phyloP scores from a whole-genome alignment of 2,888 invertebrate genomes.

The Yponomeuta evonymella region DNA sequence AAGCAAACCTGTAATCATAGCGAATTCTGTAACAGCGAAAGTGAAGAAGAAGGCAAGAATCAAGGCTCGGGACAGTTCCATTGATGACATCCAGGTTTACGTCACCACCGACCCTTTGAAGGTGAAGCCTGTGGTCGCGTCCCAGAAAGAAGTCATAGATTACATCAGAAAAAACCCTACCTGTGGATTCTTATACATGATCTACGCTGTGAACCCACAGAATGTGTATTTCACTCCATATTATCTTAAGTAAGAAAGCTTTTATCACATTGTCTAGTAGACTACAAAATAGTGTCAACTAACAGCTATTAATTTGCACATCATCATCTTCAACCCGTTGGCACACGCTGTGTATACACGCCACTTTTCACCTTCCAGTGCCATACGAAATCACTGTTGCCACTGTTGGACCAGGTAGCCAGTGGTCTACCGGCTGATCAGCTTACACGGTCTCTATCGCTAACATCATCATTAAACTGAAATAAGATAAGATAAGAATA shows the following conservation, averaged over 20 bases:
- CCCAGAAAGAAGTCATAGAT: slow-evolving; percentile 61
- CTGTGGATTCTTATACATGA: slow-evolving; percentile 85
- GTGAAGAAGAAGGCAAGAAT: slow-evolving; percentile 43
- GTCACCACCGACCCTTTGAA: slow-evolving; percentile 48
- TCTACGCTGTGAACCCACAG: slow-evolving; percentile 82
- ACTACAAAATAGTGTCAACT: no score
- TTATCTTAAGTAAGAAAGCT: slow-evolving; percentile 82
- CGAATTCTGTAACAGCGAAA: slow-evolving; percentile 14
- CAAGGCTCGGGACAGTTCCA: slow-evolving; percentile 36
- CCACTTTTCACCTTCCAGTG: no score
- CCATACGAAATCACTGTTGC: no score
- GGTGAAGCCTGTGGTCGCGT: slow-evolving; percentile 59
- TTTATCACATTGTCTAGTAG: neutral
- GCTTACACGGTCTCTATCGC: no score
- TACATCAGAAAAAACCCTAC: slow-evolving; percentile 73
- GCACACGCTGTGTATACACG: no score
- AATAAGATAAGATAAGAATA: no score
- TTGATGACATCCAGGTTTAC: slow-evolving; percentile 21
- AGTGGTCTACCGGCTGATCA: no score
- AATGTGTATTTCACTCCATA: slow-evolving; percentile 86
- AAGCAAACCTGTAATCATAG: neutral
- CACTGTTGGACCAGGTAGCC: no score
- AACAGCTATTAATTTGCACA: no score
- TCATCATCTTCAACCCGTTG: no score
- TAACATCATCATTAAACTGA: no score